phyloP scores from a whole-genome alignment of 2,113 vertebrate species.

The Gnathonemus echidnorhynchus region DNA sequence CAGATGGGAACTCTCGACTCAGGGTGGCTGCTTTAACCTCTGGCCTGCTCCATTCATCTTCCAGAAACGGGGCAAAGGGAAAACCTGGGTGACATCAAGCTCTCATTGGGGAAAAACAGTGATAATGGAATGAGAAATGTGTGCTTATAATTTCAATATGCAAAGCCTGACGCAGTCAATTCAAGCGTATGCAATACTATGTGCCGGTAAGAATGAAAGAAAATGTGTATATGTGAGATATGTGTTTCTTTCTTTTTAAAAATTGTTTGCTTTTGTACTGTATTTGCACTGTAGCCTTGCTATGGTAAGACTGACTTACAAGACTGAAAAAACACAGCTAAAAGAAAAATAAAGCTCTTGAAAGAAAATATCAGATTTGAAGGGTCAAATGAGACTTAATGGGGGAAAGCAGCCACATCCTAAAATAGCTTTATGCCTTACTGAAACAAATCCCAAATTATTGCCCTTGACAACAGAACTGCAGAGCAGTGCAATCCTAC shows the following conservation, averaged over 20 bases:
- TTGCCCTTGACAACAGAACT: slow-evolving; percentile 19
- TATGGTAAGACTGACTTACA: not conserved
- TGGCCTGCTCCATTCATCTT: not conserved
- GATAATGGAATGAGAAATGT: not conserved
- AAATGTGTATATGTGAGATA: not conserved
- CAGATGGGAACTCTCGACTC: not conserved
- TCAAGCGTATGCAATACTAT: not conserved
- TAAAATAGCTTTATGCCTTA: slow-evolving; percentile 20
- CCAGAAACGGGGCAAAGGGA: not conserved
- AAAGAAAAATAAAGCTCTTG: not conserved
- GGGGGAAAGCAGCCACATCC: not conserved
- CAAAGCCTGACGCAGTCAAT: not conserved
- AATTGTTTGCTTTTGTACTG: not conserved
- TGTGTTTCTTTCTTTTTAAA: not conserved
- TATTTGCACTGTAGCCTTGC: not conserved
- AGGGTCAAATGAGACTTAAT: slow-evolving; percentile 17
- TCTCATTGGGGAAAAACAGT: not conserved
- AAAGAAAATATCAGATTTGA: slow-evolving; percentile 4
- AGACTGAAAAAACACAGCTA: slow-evolving; percentile 1
- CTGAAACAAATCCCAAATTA: slow-evolving; percentile 14
- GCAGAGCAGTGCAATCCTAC: not conserved
- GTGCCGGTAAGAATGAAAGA: not conserved
- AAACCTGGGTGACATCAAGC: not conserved
- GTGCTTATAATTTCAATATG: not conserved
- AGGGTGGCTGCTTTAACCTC: not conserved